Percentiles rank a stretch among this genome's conserved stretches.
These are phyloP conservation scores for Lasiommata megera DNA, from an alignment of 2,888 invertebrate species.

Conservation along the genomic window DNA sequence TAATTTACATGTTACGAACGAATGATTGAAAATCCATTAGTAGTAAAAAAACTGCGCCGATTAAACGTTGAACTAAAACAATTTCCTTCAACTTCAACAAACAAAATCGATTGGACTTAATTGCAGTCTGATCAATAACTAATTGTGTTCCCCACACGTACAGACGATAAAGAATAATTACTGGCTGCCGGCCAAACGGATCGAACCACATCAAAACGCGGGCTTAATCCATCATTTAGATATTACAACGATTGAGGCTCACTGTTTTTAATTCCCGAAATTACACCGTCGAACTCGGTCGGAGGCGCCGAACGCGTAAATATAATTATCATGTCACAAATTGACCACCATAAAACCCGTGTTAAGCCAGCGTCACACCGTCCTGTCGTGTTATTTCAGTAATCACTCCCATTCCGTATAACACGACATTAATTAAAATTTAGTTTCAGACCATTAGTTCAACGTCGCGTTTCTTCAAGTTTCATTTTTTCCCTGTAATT, in stretches of 20 bases:
- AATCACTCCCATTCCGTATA: slow-evolving; percentile 79
- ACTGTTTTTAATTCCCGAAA: slow-evolving; percentile 81
- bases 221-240: slow-evolving; percentile 81
- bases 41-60: slow-evolving; percentile 55
- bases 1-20: slow-evolving; percentile 38
- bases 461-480: slow-evolving; percentile 78
- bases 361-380: slow-evolving; percentile 49
- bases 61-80: slow-evolving; percentile 77
- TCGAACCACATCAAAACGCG: slow-evolving; percentile 79
- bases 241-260: slow-evolving; percentile 77
- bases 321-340: slow-evolving; percentile 76
- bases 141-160: slow-evolving; percentile 80
- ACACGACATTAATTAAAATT: slow-evolving; percentile 82
- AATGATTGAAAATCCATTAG: slow-evolving; percentile 72
- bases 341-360: slow-evolving; percentile 61
- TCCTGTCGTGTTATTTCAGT: slow-evolving; percentile 77
- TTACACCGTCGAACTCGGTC: slow-evolving; percentile 59
- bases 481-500: slow-evolving; percentile 76
- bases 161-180: slow-evolving; percentile 78
- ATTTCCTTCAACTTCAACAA: slow-evolving; percentile 80
- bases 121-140: slow-evolving; percentile 80
- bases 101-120: slow-evolving; percentile 80
- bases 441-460: slow-evolving; percentile 80
- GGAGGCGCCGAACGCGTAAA: slow-evolving; percentile 69
- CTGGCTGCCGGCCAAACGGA: slow-evolving; percentile 79